These are phyloP conservation scores for Actinia equina DNA, from an alignment of 64 coral and sea anemone species.

Conservation along the genomic window DNA sequence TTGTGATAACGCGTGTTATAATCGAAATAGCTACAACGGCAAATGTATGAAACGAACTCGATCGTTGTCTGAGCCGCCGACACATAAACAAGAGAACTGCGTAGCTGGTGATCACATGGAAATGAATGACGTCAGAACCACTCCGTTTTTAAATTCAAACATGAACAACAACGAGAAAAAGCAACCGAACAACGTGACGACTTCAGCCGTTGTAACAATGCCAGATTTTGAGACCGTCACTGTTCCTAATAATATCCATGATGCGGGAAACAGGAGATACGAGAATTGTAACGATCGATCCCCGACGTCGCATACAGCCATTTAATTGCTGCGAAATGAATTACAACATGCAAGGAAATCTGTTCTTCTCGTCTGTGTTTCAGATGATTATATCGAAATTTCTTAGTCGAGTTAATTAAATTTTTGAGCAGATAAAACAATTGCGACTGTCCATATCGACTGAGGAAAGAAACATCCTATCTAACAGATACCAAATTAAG, in stretches of 20 bases:
- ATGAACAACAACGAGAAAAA: slow-evolving; percentile 34
- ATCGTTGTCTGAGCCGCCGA: slow-evolving; percentile 73
- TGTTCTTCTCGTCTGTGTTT: not conserved
- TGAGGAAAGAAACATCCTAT: not conserved
- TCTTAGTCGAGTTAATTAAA: not conserved
- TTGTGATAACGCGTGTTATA: slow-evolving; percentile 81
- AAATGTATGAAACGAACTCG: slow-evolving; percentile 87
- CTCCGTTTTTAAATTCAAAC: slow-evolving; percentile 55
- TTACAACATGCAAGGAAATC: not conserved
- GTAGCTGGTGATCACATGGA: slow-evolving; percentile 57
- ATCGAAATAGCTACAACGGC: slow-evolving; percentile 82
- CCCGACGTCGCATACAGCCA: slow-evolving; percentile 41
- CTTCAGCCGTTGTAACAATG: slow-evolving; percentile 83
- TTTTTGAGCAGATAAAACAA: not conserved
- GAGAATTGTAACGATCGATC: slow-evolving; percentile 70
- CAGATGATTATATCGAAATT: slow-evolving; percentile 10
- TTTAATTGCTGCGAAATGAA: slow-evolving; percentile 20
- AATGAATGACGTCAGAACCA: slow-evolving; percentile 87
- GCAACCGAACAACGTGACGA: slow-evolving; percentile 77
- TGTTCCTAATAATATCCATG: slow-evolving; percentile 81
- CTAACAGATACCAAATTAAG: not conserved
- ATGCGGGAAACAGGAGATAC: slow-evolving; percentile 53
- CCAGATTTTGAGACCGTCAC: slow-evolving; percentile 90
- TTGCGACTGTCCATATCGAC: not conserved
- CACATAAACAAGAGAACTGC: slow-evolving; percentile 75